Conservation (phyloP, 2,888 invertebrate genomes). For the Strigamia transsilvanica region DNA sequence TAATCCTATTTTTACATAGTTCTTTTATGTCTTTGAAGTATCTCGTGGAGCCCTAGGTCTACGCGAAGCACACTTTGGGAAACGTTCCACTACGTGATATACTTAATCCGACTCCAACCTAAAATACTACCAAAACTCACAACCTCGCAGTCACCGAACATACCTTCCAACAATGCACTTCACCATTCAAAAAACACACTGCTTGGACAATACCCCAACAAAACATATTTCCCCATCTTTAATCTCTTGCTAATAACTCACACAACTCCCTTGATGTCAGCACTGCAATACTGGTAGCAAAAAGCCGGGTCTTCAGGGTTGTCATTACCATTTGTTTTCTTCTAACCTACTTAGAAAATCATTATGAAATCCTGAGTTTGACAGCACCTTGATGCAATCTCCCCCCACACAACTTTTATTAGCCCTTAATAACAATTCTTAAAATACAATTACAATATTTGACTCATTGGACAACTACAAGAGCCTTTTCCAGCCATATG, state of each 20-base stretch:
- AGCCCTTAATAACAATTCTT: neutral
- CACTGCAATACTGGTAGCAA: neutral
- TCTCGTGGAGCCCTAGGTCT: too few relatives aligned
- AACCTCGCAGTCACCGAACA: too few relatives aligned
- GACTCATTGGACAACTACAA: too few relatives aligned
- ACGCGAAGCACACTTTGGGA: too few relatives aligned
- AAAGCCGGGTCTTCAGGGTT: neutral
- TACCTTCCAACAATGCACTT: too few relatives aligned
- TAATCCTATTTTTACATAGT: too few relatives aligned
- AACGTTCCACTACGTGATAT: too few relatives aligned
- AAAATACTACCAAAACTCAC: too few relatives aligned
- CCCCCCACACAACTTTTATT: neutral
- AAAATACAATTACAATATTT: neutral
- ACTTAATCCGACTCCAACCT: too few relatives aligned
- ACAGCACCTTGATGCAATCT: neutral
- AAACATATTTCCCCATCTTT: neutral
- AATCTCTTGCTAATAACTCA: neutral
- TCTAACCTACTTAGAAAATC: slow-evolving; percentile 22
- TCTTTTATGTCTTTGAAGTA: too few relatives aligned
- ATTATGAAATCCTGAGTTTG: neutral
- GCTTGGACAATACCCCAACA: neutral
- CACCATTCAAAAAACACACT: too few relatives aligned
- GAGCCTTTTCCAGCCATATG: neutral
- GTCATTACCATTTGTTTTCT: neutral
- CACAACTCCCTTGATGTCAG: neutral